Conservation (phyloP, 2,888 invertebrate species). For the Psococerastis gibbosa region DNA sequence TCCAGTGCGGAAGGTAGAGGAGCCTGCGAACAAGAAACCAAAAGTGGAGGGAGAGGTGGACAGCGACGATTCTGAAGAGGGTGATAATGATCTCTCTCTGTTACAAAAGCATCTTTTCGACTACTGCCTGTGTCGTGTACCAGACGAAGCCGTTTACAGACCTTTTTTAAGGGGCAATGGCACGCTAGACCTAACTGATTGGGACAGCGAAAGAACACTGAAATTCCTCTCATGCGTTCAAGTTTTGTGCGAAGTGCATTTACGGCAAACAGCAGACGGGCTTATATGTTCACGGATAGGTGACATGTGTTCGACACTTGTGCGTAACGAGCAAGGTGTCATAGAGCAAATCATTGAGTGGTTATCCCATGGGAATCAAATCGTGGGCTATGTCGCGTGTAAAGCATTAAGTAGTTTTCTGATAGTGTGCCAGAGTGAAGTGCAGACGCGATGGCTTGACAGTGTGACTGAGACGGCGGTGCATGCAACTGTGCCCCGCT, state of each 20-base stretch:
- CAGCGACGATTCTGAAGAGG: constrained; percentile 25
- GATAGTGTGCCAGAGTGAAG: constrained; percentile 62
- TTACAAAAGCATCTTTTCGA: constrained; percentile 47
- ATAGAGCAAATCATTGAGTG: constrained; percentile 68
- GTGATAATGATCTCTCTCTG: constrained; percentile 32
- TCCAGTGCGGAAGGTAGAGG: constrained; percentile 48
- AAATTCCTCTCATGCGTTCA: constrained; percentile 70
- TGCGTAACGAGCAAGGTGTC: constrained; percentile 63
- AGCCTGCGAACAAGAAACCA: constrained; percentile 69
- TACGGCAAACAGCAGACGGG: constrained; percentile 66
- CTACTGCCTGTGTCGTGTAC: constrained; percentile 60
- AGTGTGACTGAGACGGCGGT: constrained; percentile 54
- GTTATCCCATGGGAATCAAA: constrained; percentile 58
- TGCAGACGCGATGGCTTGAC: constrained; percentile 37
- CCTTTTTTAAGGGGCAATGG: constrained; percentile 45
- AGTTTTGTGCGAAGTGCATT: constrained; percentile 61
- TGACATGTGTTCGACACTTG: constrained; percentile 59
- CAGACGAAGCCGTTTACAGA: constrained; percentile 46
- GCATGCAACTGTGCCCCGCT: constrained; percentile 31
- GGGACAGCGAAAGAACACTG: constrained; percentile 46
- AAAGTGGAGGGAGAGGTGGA: constrained; percentile 40
- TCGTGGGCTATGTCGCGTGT: constrained; percentile 60
- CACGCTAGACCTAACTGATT: constrained; percentile 32
- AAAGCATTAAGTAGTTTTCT: constrained; percentile 65
- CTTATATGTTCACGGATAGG: constrained; percentile 63